Base-by-base conservation (phyloP, 23 tunicate species). In the Clavelina lepadiformis region DNA sequence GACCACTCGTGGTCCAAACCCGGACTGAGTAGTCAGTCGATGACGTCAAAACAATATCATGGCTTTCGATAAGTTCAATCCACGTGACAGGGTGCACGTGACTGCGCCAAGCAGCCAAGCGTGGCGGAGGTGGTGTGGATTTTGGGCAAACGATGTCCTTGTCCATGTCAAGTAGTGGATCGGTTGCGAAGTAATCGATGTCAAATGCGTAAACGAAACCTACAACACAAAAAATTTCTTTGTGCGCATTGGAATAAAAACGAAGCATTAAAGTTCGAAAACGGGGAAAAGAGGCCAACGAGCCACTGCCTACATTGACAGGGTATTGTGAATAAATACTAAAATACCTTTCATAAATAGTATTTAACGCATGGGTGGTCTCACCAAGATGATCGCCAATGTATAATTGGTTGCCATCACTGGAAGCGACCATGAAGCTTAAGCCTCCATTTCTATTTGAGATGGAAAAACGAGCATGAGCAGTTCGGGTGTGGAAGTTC, bases 61-160 rank as follows among this genome's bases (percentile, higher is more conserved):
- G 72, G 28, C 67, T 35, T 56, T 91, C 86, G 36, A 83, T 60
- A 3, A 72, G 32, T 21, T 76, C 77, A 18, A 82, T 20, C 28
- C 67, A 73, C 50, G 98, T 82, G 55, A 91, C 77, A 27, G 71
- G 56, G 23, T 91, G 75, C 32, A 82, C 74, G 67, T 91, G 98
- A 66, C 81, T 63, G 4, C 98, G 65, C 98, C 98, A 91, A 33
- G 58, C 50, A 2, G 76, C 50, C 19, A 76, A 8, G 3, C 68
- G 63, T 3, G 45, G 13, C 0, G 98, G 91, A 8, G 82, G 69
- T 8, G 44, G 60, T 32, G 63, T 68, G 20, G 36, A n/a, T 19
- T 37, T 37, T 8, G 79, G 80, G 31, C 73, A 74, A 0, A 29
- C 51, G 13, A 30, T 28, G 41, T 58, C 76, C 2, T 46, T 51